phyloP scores from a whole-genome alignment of 2,888 invertebrate species.

The Brenthis daphne region DNA sequence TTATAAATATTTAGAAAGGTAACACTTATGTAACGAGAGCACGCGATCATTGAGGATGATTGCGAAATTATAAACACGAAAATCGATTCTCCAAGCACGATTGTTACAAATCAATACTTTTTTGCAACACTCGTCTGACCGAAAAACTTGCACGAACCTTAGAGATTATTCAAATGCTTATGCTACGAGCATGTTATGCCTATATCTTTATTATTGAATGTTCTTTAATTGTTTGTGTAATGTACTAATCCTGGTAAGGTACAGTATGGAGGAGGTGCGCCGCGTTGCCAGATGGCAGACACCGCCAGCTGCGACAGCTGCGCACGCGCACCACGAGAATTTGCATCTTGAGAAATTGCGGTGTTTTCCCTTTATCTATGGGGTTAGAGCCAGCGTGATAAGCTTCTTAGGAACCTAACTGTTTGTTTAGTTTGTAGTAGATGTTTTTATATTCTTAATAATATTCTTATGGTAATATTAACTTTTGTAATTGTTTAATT shows the following conservation, averaged over 20 bases:
- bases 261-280: slow-evolving; percentile 3
- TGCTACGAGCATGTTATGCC: too few species aligned
- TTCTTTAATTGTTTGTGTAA: not conserved
- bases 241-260: slow-evolving; percentile 20
- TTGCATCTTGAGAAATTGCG: slow-evolving; percentile 36
- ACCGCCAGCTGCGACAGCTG: slow-evolving; percentile 46
- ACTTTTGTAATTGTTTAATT: too few species aligned
- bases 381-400: slow-evolving; percentile 2
- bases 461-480: too few species aligned
- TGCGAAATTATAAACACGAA: slow-evolving; percentile 35
- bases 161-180: too few species aligned
- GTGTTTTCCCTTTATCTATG: slow-evolving; percentile 11
- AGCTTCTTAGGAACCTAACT: slow-evolving; percentile 2
- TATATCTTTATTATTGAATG: not conserved
- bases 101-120: slow-evolving; percentile 11
- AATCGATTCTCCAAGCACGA: slow-evolving; percentile 15
- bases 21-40: slow-evolving; percentile 40
- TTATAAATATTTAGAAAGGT: slow-evolving; percentile 20
- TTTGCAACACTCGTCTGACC: not conserved
- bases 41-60: slow-evolving; percentile 38
- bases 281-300: slow-evolving; percentile 27
- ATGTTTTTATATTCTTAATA: too few species aligned
- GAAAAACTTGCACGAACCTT: not conserved
- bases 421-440: not conserved
- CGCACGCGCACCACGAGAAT: slow-evolving; percentile 41